Percentiles rank a stretch among this genome's conserved stretches.
Conservation (phyloP, 2,113 vertebrate genomes). For the Elephantulus edwardii region DNA sequence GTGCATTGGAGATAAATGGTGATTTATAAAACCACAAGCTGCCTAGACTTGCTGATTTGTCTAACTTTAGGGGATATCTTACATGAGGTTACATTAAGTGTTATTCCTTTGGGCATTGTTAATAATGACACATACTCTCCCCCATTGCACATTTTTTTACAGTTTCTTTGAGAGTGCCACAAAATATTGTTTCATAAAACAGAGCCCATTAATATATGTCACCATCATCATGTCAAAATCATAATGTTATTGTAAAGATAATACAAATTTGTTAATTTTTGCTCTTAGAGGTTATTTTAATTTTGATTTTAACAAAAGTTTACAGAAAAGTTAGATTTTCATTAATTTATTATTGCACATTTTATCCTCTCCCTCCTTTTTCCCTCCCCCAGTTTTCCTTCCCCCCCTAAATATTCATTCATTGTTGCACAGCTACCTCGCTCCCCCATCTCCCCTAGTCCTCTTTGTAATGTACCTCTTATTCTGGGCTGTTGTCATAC, state of each 20-base stretch:
- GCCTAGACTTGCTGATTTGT: background rate
- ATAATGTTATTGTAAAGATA: background rate
- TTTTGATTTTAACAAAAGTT: too few relatives aligned
- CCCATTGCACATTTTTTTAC: background rate
- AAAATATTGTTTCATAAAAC: background rate
- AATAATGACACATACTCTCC: background rate
- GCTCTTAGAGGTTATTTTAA: too few relatives aligned
- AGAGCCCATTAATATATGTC: background rate
- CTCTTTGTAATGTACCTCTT: too few relatives aligned
- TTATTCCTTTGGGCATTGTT: background rate
- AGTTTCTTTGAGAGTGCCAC: slow-evolving; percentile 21
- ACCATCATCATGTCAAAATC: background rate
- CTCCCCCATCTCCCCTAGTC: too few relatives aligned
- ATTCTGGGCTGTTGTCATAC: too few relatives aligned
- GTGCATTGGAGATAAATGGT: background rate
- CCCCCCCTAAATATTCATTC: too few relatives aligned
- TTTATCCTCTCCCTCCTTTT: too few relatives aligned
- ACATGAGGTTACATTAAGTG: background rate
- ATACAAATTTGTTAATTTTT: too few relatives aligned
- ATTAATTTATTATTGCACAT: too few relatives aligned
- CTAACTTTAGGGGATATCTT: background rate
- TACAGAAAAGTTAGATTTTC: too few relatives aligned
- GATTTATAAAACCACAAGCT: slow-evolving; percentile 10
- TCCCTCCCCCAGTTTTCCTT: too few relatives aligned
- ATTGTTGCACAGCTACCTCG: too few relatives aligned